phyloP scores from a whole-genome alignment of 2,888 invertebrate species.

The Carcina quercana region DNA sequence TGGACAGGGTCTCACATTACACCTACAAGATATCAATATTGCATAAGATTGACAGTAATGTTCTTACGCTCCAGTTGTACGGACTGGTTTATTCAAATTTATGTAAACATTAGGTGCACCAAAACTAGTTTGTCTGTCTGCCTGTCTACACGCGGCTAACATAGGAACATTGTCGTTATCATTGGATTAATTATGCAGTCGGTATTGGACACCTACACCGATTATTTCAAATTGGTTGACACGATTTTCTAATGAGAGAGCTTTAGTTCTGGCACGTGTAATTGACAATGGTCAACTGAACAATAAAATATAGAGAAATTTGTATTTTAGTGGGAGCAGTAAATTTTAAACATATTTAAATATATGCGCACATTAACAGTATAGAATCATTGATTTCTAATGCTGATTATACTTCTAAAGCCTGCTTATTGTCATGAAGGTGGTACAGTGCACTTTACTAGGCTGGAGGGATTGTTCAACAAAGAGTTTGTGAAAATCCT shows the following conservation, averaged over 20 bases:
- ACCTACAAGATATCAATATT: constrained; percentile 33
- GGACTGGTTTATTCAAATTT: constrained; percentile 45
- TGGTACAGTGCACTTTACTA: no score
- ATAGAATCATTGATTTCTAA: no score
- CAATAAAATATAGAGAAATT: background rate
- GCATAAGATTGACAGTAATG: constrained; percentile 40
- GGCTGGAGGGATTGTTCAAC: no score
- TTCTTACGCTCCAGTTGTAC: constrained; percentile 59
- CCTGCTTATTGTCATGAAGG: no score
- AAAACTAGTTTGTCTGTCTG: constrained; percentile 19
- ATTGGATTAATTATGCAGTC: constrained; percentile 1
- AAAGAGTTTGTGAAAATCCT: no score
- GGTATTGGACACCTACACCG: background rate
- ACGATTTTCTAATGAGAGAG: background rate
- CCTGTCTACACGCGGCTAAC: constrained; percentile 6
- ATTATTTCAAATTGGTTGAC: background rate
- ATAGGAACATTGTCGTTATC: constrained; percentile 1
- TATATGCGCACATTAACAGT: no score
- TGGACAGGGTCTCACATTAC: constrained; percentile 46
- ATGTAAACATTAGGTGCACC: constrained; percentile 36
- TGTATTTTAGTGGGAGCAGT: no score
- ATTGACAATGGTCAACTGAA: background rate
- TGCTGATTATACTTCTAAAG: no score
- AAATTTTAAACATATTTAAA: no score
- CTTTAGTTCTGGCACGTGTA: background rate